phyloP scores from a whole-genome alignment of 2,797 vertebrate genomes.

The Gymnodraco acuticeps region DNA sequence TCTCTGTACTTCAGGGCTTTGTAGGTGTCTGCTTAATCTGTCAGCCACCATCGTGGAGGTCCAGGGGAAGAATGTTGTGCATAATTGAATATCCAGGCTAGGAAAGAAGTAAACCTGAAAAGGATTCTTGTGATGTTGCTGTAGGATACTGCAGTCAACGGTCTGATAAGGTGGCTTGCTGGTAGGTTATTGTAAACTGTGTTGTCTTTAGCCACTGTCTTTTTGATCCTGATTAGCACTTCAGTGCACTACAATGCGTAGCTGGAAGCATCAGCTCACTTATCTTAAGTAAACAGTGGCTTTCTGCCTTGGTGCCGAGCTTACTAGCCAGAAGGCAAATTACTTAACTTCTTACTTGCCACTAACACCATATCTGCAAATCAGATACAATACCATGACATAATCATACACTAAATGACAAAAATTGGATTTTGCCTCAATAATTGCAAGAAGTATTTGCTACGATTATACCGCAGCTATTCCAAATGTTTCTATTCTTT shows the following conservation, averaged over 20 bases:
- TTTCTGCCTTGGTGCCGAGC: slow-evolving; percentile 15
- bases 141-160: slow-evolving; percentile 21
- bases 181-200: slow-evolving; percentile 23
- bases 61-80: slow-evolving; percentile 39
- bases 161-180: slow-evolving; percentile 19
- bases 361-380: background rate
- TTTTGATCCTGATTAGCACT: slow-evolving; percentile 49
- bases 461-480: background rate
- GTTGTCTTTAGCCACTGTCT: slow-evolving; percentile 26
- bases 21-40: slow-evolving; percentile 58
- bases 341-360: background rate
- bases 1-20: slow-evolving; percentile 46
- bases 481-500: background rate
- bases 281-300: slow-evolving; percentile 40
- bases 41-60: slow-evolving; percentile 49
- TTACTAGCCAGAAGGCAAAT: slow-evolving; percentile 19
- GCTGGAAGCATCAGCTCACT: slow-evolving; percentile 26
- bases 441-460: background rate
- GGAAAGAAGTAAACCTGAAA: slow-evolving; percentile 20
- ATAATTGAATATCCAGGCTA: slow-evolving; percentile 35
- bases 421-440: background rate
- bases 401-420: background rate
- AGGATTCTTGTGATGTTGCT: slow-evolving; percentile 16
- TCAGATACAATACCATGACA: background rate
- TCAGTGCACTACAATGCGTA: slow-evolving; percentile 19